These are phyloP conservation scores for Etheostoma cragini DNA, from an alignment of 2,113 vertebrate genomes.

Conservation along the genomic window DNA sequence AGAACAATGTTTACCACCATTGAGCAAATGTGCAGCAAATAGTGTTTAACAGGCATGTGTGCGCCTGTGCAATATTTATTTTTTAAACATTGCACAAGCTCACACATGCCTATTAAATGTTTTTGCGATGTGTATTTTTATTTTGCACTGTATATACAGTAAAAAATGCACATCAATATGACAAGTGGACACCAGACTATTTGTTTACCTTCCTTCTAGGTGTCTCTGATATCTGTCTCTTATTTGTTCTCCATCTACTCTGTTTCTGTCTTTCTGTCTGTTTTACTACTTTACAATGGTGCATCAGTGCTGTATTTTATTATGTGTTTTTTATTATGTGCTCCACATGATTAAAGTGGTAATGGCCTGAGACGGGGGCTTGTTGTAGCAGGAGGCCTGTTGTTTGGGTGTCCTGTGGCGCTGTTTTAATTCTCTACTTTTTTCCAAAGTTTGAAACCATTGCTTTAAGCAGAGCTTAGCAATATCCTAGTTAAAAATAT, in stretches of 20 bases:
- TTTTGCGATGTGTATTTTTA: too few relatives aligned
- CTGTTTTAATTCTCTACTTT: not conserved
- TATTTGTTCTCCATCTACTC: not conserved
- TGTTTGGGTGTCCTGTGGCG: not conserved
- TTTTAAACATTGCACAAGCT: not conserved
- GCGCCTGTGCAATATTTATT: slow-evolving; percentile 20
- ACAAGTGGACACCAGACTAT: not conserved
- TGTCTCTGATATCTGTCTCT: not conserved
- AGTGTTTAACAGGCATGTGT: slow-evolving; percentile 18
- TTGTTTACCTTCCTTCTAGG: not conserved
- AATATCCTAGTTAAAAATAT: not conserved
- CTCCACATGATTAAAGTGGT: slow-evolving; percentile 24
- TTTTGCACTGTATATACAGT: not conserved
- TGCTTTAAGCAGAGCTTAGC: not conserved
- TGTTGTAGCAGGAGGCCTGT: slow-evolving; percentile 1
- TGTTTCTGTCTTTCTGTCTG: not conserved
- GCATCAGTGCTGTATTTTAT: slow-evolving; percentile 12
- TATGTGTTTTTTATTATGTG: slow-evolving; percentile 17
- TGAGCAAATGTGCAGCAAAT: slow-evolving; percentile 9
- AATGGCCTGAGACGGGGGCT: slow-evolving; percentile 16
- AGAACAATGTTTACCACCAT: not conserved
- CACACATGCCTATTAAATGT: too few relatives aligned
- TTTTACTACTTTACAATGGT: not conserved
- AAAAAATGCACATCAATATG: not conserved
- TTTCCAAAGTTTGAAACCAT: not conserved